These are phyloP conservation scores for Oligia strigilis DNA, from an alignment of 2,888 invertebrate species.

Conservation along the genomic window DNA sequence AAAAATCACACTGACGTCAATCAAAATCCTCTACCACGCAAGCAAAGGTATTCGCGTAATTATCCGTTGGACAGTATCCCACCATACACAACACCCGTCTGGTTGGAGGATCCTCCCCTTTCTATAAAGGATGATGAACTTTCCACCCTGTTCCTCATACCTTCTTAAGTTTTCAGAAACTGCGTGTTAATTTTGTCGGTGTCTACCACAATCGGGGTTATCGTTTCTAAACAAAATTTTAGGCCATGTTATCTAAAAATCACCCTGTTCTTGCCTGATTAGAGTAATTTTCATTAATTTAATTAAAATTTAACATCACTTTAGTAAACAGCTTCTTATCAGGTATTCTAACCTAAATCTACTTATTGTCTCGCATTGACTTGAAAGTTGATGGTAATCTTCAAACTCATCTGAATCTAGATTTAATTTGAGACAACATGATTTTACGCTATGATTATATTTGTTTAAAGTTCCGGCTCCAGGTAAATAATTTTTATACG, in stretches of 20 bases:
- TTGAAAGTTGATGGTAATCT: conserved; percentile 17
- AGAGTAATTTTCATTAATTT: conserved; percentile 1
- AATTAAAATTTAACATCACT: conserved; percentile 16
- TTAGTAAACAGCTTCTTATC: conserved; percentile 26
- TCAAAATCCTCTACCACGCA: background rate
- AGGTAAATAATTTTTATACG: background rate
- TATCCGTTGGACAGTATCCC: too few species aligned
- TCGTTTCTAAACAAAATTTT: background rate
- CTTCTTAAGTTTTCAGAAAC: background rate
- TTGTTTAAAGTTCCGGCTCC: background rate
- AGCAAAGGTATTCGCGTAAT: too few species aligned
- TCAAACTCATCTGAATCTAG: background rate
- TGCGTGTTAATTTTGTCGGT: background rate
- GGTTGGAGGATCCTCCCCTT: background rate
- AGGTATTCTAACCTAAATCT: conserved; percentile 15
- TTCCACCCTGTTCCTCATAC: background rate
- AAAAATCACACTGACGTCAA: background rate
- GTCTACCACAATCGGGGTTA: background rate
- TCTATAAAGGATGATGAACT: background rate
- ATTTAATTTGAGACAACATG: background rate
- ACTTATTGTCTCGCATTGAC: background rate
- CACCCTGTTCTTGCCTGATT: conserved; percentile 2
- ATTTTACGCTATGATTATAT: background rate
- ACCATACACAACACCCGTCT: background rate
- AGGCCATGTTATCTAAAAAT: conserved; percentile 30